phyloP scores from a whole-genome alignment of 1,140 invertebrate species.

The Myzus persicae region DNA sequence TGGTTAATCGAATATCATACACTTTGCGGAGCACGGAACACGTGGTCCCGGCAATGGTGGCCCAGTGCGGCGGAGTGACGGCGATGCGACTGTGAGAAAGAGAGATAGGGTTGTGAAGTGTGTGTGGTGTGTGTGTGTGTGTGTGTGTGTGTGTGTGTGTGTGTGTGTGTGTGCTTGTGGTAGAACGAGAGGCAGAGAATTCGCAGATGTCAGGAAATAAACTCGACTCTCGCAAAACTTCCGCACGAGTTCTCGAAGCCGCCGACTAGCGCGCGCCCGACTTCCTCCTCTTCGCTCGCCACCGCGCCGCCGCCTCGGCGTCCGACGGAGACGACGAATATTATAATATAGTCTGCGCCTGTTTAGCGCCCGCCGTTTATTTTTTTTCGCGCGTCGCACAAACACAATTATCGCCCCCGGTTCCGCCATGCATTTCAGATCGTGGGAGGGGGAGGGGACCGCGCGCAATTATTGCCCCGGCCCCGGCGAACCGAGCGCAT shows the following conservation, averaged over 20 bases:
- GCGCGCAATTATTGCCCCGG: not conserved
- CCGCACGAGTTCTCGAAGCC: not conserved
- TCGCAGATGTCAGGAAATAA: constrained; percentile 15
- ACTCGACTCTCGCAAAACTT: constrained; percentile 9
- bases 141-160: too few relatives aligned
- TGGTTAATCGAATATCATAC: not conserved
- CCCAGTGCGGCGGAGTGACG: not conserved
- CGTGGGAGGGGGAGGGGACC: not conserved
- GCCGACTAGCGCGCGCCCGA: not conserved
- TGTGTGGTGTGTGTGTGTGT: too few relatives aligned
- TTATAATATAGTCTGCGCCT: not conserved
- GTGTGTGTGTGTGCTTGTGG: not conserved
- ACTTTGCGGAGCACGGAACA: not conserved
- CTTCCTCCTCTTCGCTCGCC: not conserved
- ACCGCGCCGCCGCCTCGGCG: too few relatives aligned
- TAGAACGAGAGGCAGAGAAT: not conserved
- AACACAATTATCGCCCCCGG: not conserved
- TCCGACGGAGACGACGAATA: too few relatives aligned
- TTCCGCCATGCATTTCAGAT: not conserved
- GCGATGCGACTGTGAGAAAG: not conserved
- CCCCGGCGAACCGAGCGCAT: not conserved
- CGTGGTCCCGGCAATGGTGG: not conserved
- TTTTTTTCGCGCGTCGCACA: not conserved
- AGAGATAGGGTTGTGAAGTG: not conserved
- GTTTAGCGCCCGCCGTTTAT: constrained; percentile 6